These are phyloP conservation scores for Meteorus sp. DNA, from an alignment of 1,140 invertebrate species.

Conservation along the genomic window DNA sequence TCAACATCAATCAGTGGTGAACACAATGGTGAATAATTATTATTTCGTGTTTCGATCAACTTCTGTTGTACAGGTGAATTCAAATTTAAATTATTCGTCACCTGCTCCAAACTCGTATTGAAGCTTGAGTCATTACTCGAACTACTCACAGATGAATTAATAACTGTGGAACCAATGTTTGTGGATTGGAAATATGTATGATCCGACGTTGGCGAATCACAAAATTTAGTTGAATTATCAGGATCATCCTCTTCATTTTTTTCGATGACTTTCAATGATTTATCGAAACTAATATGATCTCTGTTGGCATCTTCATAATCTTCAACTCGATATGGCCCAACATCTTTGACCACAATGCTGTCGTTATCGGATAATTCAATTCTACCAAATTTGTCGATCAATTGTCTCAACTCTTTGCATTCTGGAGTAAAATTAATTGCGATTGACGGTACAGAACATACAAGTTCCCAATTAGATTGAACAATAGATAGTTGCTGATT, in stretches of 20 bases:
- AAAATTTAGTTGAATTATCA: conserved; percentile 41
- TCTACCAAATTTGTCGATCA: conserved; percentile 57
- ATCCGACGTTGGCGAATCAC: conserved; percentile 37
- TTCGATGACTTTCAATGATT: conserved; percentile 51
- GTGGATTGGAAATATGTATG: conserved; percentile 27
- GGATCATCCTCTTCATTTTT: too few species aligned
- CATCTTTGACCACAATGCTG: conserved; percentile 48
- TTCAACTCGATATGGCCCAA: conserved; percentile 51
- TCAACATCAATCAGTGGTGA: background rate
- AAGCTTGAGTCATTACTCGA: background rate
- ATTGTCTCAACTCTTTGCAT: conserved; percentile 48
- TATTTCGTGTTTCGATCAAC: background rate
- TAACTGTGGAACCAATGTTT: conserved; percentile 22
- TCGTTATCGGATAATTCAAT: conserved; percentile 58
- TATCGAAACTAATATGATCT: conserved; percentile 60
- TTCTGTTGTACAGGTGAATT: background rate
- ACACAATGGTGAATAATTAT: background rate
- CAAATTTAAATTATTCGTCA: background rate
- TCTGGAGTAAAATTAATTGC: conserved; percentile 43
- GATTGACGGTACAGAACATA: conserved; percentile 41
- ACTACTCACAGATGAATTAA: conserved; percentile 17
- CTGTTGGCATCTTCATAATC: conserved; percentile 54
- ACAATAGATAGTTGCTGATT: conserved; percentile 53
- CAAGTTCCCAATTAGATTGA: conserved; percentile 44
- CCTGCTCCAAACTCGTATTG: background rate